These are phyloP conservation scores for Eulemur rubriventer DNA, from an alignment of 2,797 vertebrate genomes.

Conservation along the genomic window DNA sequence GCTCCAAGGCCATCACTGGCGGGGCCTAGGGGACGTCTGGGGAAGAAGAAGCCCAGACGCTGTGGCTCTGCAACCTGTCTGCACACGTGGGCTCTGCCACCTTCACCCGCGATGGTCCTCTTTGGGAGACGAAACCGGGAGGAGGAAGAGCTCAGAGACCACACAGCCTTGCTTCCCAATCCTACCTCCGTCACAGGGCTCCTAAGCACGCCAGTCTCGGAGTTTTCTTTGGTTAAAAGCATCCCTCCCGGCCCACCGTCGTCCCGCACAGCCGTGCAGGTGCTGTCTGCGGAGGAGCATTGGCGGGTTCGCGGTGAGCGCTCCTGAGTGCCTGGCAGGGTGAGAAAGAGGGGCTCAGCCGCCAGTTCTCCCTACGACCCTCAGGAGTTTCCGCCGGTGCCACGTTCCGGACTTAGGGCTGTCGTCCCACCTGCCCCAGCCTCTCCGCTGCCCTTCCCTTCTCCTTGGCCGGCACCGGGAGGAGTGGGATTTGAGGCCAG, in stretches of 20 bases:
- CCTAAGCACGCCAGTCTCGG: not conserved
- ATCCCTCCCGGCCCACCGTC: rapidly evolving
- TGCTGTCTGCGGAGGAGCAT: rapidly evolving
- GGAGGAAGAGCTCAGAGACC: not conserved
- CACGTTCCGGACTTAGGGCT: not conserved
- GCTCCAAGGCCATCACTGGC: too few relatives aligned
- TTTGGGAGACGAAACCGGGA: not conserved
- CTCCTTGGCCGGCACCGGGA: not conserved
- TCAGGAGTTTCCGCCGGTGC: not conserved
- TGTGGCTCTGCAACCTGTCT: not conserved
- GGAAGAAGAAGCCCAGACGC: not conserved
- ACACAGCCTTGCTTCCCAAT: not conserved
- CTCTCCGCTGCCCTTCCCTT: rapidly evolving
- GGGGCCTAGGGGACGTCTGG: too few relatives aligned
- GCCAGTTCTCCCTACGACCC: rapidly evolving
- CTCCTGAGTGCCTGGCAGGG: rapidly evolving
- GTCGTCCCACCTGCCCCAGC: not conserved
- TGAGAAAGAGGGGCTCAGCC: rapidly evolving
- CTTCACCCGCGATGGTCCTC: rapidly evolving
- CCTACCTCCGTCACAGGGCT: rapidly evolving
- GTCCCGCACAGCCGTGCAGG: too few relatives aligned
- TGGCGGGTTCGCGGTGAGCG: rapidly evolving
- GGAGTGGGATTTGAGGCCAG: rapidly evolving
- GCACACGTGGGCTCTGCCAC: too few relatives aligned
- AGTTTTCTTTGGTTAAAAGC: not conserved